Evolutionary conservation across 2,797 vertebrate genomes (phyloP).

Genomic region (Neosalanx taihuensis): DNA sequence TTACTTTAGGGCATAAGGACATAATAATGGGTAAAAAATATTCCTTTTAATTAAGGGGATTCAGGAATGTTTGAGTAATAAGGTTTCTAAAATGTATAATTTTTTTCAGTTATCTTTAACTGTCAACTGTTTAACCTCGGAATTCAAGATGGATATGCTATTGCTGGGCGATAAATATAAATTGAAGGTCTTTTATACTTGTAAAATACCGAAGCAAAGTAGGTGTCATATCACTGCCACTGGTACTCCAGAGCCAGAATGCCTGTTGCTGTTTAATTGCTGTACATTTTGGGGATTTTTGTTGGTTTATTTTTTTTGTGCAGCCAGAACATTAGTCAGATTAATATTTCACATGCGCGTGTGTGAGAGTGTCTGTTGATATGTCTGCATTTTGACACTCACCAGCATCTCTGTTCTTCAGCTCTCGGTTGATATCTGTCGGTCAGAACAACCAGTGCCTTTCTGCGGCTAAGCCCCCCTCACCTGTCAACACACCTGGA

Average conservation of each 20-base stretch:
- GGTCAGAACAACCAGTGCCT: constrained; percentile 62
- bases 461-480: constrained; percentile 38
- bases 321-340: too few species aligned
- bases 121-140: background rate
- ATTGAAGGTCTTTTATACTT: background rate
- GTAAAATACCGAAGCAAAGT: background rate
- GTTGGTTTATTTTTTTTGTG: background rate
- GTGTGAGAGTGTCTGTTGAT: background rate
- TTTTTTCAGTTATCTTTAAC: background rate
- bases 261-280: background rate
- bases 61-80: background rate
- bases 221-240: too few species aligned
- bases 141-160: background rate
- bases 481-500: constrained; percentile 11
- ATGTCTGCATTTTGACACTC: background rate
- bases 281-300: background rate
- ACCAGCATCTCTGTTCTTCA: background rate
- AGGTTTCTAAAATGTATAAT: background rate
- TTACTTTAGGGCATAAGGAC: background rate
- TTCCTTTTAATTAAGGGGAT: background rate
- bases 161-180: background rate
- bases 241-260: background rate
- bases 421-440: background rate
- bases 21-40: background rate
- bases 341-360: background rate